Conservation (phyloP, 2,888 invertebrate genomes). For the Eudemis profundana region DNA sequence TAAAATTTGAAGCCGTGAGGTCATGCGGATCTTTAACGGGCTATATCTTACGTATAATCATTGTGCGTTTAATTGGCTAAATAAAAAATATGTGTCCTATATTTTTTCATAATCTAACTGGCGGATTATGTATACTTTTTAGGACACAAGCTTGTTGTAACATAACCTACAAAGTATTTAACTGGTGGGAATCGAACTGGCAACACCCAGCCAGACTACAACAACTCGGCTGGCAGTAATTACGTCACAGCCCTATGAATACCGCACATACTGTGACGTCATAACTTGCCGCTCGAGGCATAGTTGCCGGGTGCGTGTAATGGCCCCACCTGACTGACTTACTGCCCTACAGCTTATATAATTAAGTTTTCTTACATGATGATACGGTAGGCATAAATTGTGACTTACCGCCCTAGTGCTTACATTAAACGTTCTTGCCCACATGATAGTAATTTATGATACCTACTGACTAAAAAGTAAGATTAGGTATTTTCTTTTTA, state of each 20-base stretch:
- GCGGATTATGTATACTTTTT: too few relatives aligned
- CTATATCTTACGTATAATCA: too few relatives aligned
- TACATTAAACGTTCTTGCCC: neutral
- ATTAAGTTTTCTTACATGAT: conserved; percentile 25
- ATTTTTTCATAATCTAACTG: too few relatives aligned
- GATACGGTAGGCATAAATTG: conserved; percentile 8
- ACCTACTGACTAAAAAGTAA: neutral
- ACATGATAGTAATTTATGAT: neutral
- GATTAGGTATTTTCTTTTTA: neutral
- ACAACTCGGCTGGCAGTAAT: neutral
- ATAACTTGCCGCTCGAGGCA: conserved; percentile 14
- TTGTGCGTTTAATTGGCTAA: too few relatives aligned
- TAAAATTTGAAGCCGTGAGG: too few relatives aligned
- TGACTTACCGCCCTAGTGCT: neutral
- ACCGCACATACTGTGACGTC: conserved; percentile 17
- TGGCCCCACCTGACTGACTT: conserved; percentile 25
- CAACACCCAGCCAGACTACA: neutral
- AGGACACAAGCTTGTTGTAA: too few relatives aligned
- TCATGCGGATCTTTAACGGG: too few relatives aligned
- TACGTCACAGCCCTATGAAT: conserved; percentile 13
- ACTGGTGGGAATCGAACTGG: neutral
- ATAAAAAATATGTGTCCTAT: too few relatives aligned
- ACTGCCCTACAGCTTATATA: conserved; percentile 19
- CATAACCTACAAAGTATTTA: too few relatives aligned
- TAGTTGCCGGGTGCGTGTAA: conserved; percentile 28